Conservation (phyloP, 1,140 invertebrate species). For the Himalopsyche phryganea region DNA sequence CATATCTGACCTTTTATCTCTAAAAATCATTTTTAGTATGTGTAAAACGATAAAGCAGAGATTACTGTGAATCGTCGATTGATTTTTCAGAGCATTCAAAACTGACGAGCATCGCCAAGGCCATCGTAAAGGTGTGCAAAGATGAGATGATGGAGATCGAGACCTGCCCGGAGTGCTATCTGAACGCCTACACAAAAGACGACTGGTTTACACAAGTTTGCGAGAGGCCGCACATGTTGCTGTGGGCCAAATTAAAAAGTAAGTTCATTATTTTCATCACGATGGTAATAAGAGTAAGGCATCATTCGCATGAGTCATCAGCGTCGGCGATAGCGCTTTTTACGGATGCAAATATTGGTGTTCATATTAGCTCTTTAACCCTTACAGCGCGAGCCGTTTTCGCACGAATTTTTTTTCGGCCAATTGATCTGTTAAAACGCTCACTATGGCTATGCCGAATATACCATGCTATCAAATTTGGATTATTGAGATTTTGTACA, state of each 20-base stretch:
- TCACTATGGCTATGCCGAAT: too few relatives aligned
- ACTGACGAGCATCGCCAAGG: slow-evolving; percentile 71
- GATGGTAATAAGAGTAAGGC: too few relatives aligned
- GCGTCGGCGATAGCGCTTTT: too few relatives aligned
- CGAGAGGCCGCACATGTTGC: slow-evolving; percentile 78
- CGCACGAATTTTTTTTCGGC: too few relatives aligned
- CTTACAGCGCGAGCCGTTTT: too few relatives aligned
- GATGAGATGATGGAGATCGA: slow-evolving; percentile 89
- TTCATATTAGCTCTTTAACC: too few relatives aligned
- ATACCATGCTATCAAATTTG: too few relatives aligned
- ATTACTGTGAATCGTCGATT: background rate
- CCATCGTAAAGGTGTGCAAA: slow-evolving; percentile 75
- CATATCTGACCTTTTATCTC: background rate
- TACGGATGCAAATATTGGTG: too few relatives aligned
- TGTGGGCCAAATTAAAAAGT: slow-evolving; percentile 91
- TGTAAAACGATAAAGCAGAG: background rate
- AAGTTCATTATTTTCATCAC: slow-evolving; percentile 6
- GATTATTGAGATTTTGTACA: too few relatives aligned
- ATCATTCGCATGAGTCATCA: too few relatives aligned
- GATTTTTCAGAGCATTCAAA: slow-evolving; percentile 68
- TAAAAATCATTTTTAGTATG: background rate
- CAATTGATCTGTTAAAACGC: too few relatives aligned
- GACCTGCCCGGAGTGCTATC: slow-evolving; percentile 89
- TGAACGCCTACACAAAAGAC: slow-evolving; percentile 76
- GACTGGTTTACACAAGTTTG: slow-evolving; percentile 91